phyloP scores from a whole-genome alignment of 1,140 invertebrate species.

The Periplaneta americana region DNA sequence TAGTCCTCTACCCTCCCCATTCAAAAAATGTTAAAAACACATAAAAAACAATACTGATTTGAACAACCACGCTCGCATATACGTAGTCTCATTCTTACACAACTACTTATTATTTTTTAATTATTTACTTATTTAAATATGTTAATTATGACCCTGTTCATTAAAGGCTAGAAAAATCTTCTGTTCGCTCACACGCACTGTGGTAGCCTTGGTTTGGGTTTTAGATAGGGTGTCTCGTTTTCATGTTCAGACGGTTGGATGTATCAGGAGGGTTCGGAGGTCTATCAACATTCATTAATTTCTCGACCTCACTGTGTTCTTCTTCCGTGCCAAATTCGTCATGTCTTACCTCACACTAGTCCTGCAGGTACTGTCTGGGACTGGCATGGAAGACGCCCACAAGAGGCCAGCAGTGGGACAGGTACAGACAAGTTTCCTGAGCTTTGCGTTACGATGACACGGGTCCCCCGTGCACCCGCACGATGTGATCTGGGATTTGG shows the following conservation, averaged over 20 bases:
- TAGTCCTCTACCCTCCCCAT: slow-evolving; percentile 9
- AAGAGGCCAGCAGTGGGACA: background rate
- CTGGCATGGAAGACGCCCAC: background rate
- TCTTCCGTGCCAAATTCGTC: background rate
- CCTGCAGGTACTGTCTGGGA: background rate
- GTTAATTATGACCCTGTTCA: slow-evolving; percentile 22
- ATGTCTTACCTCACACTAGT: background rate
- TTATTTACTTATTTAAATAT: slow-evolving; percentile 22
- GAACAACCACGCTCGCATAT: slow-evolving; percentile 13
- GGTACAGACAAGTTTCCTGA: background rate
- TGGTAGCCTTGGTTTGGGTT: slow-evolving; percentile 1
- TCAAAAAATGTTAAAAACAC: slow-evolving; percentile 14
- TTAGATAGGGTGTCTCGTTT: background rate
- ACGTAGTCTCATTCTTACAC: slow-evolving; percentile 14
- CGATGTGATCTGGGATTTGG: background rate
- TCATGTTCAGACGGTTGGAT: background rate
- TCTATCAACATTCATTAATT: background rate
- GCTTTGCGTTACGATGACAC: background rate
- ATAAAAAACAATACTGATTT: slow-evolving; percentile 18
- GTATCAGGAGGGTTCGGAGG: background rate
- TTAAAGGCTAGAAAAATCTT: slow-evolving; percentile 21
- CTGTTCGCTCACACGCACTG: background rate
- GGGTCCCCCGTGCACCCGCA: background rate
- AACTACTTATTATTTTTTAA: slow-evolving; percentile 17
- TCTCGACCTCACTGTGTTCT: background rate